Evolutionary conservation across 2,888 invertebrate genomes (phyloP), one percentile per base, ranked within the genome.

Genomic region (Archips xylosteana): DNA sequence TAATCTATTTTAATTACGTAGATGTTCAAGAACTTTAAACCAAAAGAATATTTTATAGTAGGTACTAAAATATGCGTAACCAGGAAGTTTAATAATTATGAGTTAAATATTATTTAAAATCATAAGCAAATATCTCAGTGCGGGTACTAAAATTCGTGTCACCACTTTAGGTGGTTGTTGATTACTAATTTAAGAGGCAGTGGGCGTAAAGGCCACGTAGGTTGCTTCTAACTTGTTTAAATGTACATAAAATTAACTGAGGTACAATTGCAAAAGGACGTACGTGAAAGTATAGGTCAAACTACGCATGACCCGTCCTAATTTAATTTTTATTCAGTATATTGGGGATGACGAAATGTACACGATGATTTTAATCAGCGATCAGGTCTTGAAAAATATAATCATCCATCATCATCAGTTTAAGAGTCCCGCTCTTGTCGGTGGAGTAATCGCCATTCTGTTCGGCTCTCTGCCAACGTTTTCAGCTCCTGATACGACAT

Each of bases 131-230:
- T 8, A 63, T 13, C 61, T 57, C 42, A 64, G 47, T 59, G 51
- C 42, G 23, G 15, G 39, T 47, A 9, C 12, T 74, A 61, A 70
- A 65, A 70, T 70, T 65, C 65, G 70, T 74, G 70, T 74, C 74
- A 70, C 54, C 51, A 12, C 69, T 54, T 65, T 45, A 65, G 51
- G 4, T n/a, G 34, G 34, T 34, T 47, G 42, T 65, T 70, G 64
- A 74, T 70, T 74, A 65, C 74, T 74, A 70, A 70, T 70, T 74
- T 65, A 70, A 65, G 36, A 54, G 69, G 8, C 15, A 10, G 74
- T 74, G 69, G 74, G 74, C 60, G 74, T 74, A 70, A 73, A 70
- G 64, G 70, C 65, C 70, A 70, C 73, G 73, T 42, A 69, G 59
- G 63, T 47, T 69, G 68, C 73, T 68, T 64, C 73, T 39, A 72